A percentile compares a stretch with the other conserved stretches of the same genome.
Conservation (phyloP, 2,113 vertebrate genomes). For the Poecilia latipinna region DNA sequence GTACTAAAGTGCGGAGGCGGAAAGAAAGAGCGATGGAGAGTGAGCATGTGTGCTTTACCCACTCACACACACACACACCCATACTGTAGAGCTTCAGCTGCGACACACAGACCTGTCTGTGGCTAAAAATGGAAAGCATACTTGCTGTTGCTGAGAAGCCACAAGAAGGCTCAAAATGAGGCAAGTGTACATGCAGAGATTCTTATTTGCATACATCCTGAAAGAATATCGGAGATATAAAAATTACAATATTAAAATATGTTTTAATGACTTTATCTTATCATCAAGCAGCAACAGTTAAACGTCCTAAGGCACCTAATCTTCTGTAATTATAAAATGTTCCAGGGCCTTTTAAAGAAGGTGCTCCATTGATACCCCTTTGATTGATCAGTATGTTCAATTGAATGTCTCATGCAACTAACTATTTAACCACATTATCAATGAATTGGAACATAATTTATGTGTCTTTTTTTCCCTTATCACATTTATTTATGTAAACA, state of each 20-base stretch:
- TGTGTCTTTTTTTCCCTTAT: neutral
- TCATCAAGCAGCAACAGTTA: neutral
- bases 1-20: slow-evolving; percentile 47
- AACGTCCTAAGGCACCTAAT: neutral
- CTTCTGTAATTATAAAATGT: neutral
- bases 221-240: neutral
- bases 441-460: neutral
- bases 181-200: slow-evolving; percentile 10
- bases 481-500: neutral
- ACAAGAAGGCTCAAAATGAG: slow-evolving; percentile 45
- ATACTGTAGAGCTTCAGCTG: slow-evolving; percentile 44
- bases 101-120: slow-evolving; percentile 65
- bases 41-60: slow-evolving; percentile 53
- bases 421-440: no score
- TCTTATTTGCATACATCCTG: neutral
- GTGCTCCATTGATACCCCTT: neutral
- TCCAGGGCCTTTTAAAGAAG: neutral
- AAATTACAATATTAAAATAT: neutral
- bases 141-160: slow-evolving; percentile 71
- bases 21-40: slow-evolving; percentile 33
- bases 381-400: neutral
- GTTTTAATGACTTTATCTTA: neutral
- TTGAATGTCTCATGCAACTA: neutral
- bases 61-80: slow-evolving; percentile 17
- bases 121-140: slow-evolving; percentile 70